Conservation (phyloP, 2,113 vertebrate genomes). For the Butorides virescens region DNA sequence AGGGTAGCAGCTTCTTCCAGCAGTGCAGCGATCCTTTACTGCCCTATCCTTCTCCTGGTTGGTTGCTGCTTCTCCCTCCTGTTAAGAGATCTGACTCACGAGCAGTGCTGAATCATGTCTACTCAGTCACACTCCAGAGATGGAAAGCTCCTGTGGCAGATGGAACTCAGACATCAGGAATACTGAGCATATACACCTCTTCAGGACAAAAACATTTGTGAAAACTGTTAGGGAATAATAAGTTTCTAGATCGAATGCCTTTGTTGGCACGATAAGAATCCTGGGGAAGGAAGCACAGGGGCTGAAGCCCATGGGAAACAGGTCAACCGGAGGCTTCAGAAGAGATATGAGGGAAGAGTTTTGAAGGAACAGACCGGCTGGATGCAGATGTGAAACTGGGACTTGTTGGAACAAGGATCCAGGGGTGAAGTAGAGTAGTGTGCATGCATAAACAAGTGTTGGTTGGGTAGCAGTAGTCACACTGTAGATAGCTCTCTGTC, state of each 20-base stretch:
- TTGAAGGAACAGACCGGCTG: not conserved
- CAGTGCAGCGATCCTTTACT: not conserved
- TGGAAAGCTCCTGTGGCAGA: not conserved
- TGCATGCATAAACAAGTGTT: not conserved
- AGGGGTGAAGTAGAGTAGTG: not conserved
- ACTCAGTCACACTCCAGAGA: not conserved
- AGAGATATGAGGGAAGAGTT: not conserved
- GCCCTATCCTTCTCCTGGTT: not conserved
- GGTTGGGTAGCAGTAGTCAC: not conserved
- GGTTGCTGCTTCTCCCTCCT: not conserved
- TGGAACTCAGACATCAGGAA: not conserved
- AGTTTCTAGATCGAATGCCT: not conserved
- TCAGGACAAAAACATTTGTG: not conserved
- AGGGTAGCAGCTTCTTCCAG: not conserved
- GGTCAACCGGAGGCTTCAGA: not conserved
- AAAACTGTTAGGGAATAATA: not conserved
- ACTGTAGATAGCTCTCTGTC: not conserved
- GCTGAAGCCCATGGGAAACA: not conserved
- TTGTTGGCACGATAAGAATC: not conserved
- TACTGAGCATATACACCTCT: not conserved
- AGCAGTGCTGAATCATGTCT: not conserved
- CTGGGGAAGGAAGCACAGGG: not conserved
- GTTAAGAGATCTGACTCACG: not conserved
- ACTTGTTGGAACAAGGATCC: not conserved
- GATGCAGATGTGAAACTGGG: rapidly evolving